Evolutionary conservation across 2,113 vertebrate species (phyloP).

Genomic region (Oceanodroma tethys): DNA sequence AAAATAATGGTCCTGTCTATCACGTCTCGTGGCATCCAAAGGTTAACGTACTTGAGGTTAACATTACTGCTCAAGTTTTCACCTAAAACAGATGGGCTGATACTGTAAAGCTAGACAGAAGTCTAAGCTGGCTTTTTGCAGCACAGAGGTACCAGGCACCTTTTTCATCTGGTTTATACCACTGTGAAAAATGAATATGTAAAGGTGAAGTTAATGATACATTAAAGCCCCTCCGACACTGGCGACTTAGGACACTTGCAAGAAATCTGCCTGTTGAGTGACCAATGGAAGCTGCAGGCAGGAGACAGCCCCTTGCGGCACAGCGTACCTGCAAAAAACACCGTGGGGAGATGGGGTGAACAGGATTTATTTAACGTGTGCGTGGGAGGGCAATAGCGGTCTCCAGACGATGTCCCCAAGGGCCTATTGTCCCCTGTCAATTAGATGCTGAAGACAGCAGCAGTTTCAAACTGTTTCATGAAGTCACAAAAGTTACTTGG

Average conservation of each 20-base stretch:
- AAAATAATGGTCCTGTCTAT: constrained; percentile 72
- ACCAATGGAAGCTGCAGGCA: neutral
- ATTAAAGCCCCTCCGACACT: neutral
- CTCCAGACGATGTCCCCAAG: neutral
- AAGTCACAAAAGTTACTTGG: neutral
- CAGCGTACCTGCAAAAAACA: neutral
- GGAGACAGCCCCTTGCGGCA: neutral
- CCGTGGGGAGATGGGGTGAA: accelerated
- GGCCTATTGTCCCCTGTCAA: neutral
- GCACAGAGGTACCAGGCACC: constrained; percentile 43
- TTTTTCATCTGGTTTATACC: constrained; percentile 50
- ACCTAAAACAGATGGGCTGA: constrained; percentile 53
- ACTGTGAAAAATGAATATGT: constrained; percentile 4
- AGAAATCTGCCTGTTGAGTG: neutral
- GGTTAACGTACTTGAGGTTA: constrained; percentile 62
- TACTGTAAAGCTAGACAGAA: constrained; percentile 58
- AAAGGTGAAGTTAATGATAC: neutral
- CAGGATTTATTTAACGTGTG: accelerated
- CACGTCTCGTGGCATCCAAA: constrained; percentile 63
- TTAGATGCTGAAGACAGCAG: neutral
- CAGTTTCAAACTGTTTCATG: neutral
- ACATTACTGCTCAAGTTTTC: constrained; percentile 59
- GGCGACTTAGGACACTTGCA: neutral
- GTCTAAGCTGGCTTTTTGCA: constrained; percentile 52
- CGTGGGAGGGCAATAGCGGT: neutral